A percentile compares a stretch with the other conserved stretches of the same genome.
Conservation (phyloP, 2,888 invertebrate genomes). For the Leptogaster cylindrica region DNA sequence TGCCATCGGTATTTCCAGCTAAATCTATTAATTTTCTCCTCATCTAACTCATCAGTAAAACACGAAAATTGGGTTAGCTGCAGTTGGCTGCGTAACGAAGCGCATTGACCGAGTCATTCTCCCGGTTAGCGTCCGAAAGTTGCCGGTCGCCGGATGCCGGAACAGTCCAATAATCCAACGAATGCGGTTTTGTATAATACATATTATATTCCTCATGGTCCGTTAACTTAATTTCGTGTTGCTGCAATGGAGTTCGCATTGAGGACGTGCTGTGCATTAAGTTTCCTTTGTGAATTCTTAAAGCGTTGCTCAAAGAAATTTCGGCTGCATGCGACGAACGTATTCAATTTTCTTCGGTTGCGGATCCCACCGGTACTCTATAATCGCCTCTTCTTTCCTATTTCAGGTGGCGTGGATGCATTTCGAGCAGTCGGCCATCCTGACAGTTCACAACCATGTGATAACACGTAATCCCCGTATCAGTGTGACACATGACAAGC, state of each 20-base stretch:
- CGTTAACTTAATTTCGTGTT: slow-evolving; percentile 26
- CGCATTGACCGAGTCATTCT: too few species aligned
- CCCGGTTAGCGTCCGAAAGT: too few species aligned
- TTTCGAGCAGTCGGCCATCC: slow-evolving; percentile 90
- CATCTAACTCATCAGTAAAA: too few species aligned
- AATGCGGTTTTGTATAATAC: slow-evolving; percentile 28
- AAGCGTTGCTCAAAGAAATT: slow-evolving; percentile 20
- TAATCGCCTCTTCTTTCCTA: slow-evolving; percentile 39
- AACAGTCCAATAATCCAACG: too few species aligned
- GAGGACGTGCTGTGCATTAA: slow-evolving; percentile 27
- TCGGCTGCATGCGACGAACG: slow-evolving; percentile 22
- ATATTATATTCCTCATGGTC: slow-evolving; percentile 24
- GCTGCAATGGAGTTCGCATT: slow-evolving; percentile 34
- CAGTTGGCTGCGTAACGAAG: too few species aligned
- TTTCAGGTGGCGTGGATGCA: slow-evolving; percentile 94
- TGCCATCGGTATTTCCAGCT: too few species aligned
- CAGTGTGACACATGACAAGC: slow-evolving; percentile 89
- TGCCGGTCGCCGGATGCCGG: too few species aligned
- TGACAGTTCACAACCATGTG: slow-evolving; percentile 93
- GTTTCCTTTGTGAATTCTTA: slow-evolving; percentile 31
- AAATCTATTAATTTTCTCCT: too few species aligned
- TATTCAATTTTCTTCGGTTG: slow-evolving; percentile 22
- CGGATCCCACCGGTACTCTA: background rate
- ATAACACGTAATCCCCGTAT: slow-evolving; percentile 92
- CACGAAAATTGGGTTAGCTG: too few species aligned